These are phyloP conservation scores for Saccostrea echinata DNA, from an alignment of 1,140 invertebrate genomes.

Conservation along the genomic window DNA sequence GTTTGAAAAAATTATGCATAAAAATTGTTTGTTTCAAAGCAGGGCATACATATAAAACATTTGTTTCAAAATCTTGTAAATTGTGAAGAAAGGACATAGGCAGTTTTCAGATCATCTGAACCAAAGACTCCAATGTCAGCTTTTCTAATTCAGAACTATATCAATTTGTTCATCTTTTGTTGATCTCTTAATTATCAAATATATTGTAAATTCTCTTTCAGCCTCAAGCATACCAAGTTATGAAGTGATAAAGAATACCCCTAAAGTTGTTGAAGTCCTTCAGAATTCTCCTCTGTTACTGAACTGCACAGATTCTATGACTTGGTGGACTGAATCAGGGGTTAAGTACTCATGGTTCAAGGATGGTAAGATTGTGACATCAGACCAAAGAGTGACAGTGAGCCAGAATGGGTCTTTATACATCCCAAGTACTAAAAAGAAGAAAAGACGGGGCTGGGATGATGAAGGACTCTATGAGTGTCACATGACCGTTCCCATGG, in stretches of 20 bases:
- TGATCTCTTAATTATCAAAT: no score
- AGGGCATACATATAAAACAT: no score
- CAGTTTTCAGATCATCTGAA: no score
- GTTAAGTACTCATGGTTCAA: constrained; percentile 56
- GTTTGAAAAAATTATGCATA: no score
- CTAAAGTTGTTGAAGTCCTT: constrained; percentile 51
- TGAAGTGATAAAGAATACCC: constrained; percentile 30
- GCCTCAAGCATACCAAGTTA: background rate
- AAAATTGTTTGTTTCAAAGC: no score
- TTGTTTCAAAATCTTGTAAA: no score
- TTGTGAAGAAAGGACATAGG: no score
- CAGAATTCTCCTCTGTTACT: constrained; percentile 58
- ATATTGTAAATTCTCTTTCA: no score
- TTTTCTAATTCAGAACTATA: no score
- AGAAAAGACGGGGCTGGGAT: constrained; percentile 55
- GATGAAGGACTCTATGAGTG: constrained; percentile 67
- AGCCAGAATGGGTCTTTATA: constrained; percentile 76
- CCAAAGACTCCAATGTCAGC: no score
- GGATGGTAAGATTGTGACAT: constrained; percentile 42
- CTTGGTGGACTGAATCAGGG: constrained; percentile 27
- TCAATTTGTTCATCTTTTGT: no score
- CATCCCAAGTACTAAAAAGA: constrained; percentile 67
- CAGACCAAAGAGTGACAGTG: constrained; percentile 59
- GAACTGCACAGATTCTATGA: constrained; percentile 57
- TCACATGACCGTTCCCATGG: constrained; percentile 50